A percentile compares a stretch with the other conserved stretches of the same genome.
These are phyloP conservation scores for Formica aserva DNA, from an alignment of 2,888 invertebrate genomes.

Conservation along the genomic window DNA sequence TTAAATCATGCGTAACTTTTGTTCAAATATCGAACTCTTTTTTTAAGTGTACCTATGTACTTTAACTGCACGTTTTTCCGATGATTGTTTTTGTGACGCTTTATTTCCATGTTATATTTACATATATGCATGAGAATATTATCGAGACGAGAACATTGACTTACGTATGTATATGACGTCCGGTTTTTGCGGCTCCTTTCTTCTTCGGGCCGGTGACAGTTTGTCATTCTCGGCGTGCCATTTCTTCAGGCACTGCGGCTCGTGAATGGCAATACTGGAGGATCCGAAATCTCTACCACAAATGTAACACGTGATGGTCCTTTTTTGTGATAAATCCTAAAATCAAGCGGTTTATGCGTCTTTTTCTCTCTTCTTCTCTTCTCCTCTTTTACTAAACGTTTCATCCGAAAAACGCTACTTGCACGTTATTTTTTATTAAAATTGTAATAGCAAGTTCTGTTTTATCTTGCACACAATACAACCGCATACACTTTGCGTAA, in stretches of 20 bases:
- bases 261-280: slow-evolving; percentile 89
- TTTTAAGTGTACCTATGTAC: background rate
- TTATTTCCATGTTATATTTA: background rate
- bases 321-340: slow-evolving; percentile 70
- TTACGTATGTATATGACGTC: slow-evolving; percentile 86
- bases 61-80: background rate
- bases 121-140: background rate
- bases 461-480: background rate
- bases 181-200: slow-evolving; percentile 87
- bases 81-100: background rate
- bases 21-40: background rate
- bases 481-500: background rate
- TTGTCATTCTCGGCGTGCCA: slow-evolving; percentile 89
- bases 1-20: background rate
- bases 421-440: background rate
- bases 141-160: slow-evolving; percentile 67
- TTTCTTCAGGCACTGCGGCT: slow-evolving; percentile 90
- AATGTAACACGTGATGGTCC: slow-evolving; percentile 88
- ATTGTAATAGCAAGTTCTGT: background rate
- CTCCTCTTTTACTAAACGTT: background rate
- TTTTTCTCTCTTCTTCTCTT: background rate
- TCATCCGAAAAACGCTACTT: background rate
- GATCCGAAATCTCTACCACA: slow-evolving; percentile 90
- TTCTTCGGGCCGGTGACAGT: slow-evolving; percentile 86
- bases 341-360: slow-evolving; percentile 46